Evolutionary conservation across 1,140 invertebrate species (phyloP).

Genomic region (Calliopsis andreniformis): DNA sequence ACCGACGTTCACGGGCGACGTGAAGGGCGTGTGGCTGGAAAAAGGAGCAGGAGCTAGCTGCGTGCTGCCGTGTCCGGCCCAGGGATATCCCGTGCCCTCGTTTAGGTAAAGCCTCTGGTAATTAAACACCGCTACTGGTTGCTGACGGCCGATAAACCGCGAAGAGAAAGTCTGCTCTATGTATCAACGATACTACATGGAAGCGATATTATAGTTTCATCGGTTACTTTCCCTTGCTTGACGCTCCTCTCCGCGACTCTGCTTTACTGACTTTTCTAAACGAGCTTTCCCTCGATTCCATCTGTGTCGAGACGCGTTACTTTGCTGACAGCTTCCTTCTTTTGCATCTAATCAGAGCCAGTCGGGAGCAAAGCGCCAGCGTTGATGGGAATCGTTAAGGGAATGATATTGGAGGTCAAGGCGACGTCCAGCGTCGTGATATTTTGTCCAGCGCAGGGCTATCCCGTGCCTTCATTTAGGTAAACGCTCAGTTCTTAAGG

Average conservation of each 20-base stretch:
- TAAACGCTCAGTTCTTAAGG: conserved; percentile 57
- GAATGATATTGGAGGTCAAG: conserved; percentile 75
- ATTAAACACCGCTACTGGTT: too few species aligned
- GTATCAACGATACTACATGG: too few species aligned
- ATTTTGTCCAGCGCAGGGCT: conserved; percentile 76
- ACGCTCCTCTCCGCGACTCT: conserved; percentile 9
- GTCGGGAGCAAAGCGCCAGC: conserved; percentile 82
- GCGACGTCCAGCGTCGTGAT: conserved; percentile 67
- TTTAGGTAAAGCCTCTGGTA: conserved; percentile 68
- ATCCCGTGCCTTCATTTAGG: conserved; percentile 78
- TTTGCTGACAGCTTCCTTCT: conserved; percentile 44
- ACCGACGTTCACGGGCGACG: conserved; percentile 80
- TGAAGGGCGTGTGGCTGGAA: conserved; percentile 79
- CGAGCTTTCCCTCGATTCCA: conserved; percentile 40
- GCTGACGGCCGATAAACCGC: neutral
- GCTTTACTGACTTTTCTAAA: conserved; percentile 17
- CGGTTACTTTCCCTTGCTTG: conserved; percentile 18
- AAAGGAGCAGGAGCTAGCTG: conserved; percentile 69
- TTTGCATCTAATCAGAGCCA: conserved; percentile 78
- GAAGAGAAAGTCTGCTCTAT: neutral
- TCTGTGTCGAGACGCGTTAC: neutral
- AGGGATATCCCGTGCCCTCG: conserved; percentile 76
- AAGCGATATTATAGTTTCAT: too few species aligned
- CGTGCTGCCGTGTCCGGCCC: conserved; percentile 75
- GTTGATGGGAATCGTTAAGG: conserved; percentile 78